Evolutionary conservation across 2,797 vertebrate genomes (phyloP).

Genomic region (Neostethus bicornis): DNA sequence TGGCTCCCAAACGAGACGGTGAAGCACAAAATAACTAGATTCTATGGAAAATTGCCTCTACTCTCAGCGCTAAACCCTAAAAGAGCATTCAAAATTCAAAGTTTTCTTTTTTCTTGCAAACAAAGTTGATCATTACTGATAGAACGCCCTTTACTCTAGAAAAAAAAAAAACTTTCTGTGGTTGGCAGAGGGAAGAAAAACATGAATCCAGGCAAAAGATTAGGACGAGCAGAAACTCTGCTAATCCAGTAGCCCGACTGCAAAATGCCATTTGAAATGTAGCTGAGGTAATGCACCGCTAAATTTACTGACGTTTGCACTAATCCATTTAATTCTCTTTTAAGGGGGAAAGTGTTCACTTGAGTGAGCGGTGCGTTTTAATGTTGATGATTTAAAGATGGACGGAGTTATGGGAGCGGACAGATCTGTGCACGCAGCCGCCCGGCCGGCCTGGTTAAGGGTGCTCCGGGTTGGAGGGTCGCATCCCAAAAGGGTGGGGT

Average conservation of each 20-base stretch:
- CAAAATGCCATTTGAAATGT: slow-evolving; percentile 69
- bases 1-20: slow-evolving; percentile 55
- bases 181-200: slow-evolving; percentile 20
- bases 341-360: slow-evolving; percentile 75
- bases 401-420: slow-evolving; percentile 66
- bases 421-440: slow-evolving; percentile 41
- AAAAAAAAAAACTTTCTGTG: slow-evolving; percentile 40
- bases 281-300: slow-evolving; percentile 66
- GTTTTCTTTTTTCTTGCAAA: slow-evolving; percentile 41
- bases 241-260: slow-evolving; percentile 65
- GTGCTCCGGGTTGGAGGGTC: slow-evolving; percentile 28
- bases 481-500: slow-evolving; percentile 7
- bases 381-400: slow-evolving; percentile 77
- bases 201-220: slow-evolving; percentile 52
- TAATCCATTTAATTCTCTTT: slow-evolving; percentile 84
- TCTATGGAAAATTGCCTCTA: slow-evolving; percentile 34
- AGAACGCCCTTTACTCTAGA: slow-evolving; percentile 2
- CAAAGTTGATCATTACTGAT: slow-evolving; percentile 46
- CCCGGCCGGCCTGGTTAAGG: slow-evolving; percentile 13
- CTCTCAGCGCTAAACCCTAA: slow-evolving; percentile 10
- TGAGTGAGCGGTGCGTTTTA: slow-evolving; percentile 72
- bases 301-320: slow-evolving; percentile 79
- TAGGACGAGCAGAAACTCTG: slow-evolving; percentile 37
- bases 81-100: slow-evolving; percentile 31
- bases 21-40: slow-evolving; percentile 39